Conservation (phyloP, 2,888 invertebrate species). For the Andrena camellia region DNA sequence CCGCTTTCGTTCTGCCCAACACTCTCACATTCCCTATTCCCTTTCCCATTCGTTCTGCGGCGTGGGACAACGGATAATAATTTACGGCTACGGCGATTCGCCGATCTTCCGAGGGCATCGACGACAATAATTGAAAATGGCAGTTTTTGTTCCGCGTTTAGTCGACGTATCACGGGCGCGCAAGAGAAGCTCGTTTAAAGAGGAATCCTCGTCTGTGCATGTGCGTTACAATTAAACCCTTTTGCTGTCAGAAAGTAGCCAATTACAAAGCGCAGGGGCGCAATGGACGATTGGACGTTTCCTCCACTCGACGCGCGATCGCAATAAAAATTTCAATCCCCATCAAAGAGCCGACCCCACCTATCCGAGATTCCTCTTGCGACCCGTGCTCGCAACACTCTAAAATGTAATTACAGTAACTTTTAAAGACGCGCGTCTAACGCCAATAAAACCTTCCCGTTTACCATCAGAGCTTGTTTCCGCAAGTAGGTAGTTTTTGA, state of each 20-base stretch:
- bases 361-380: constrained; percentile 17
- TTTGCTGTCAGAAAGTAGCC: neutral
- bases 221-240: constrained; percentile 33
- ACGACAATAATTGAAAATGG: constrained; percentile 50
- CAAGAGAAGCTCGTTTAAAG: constrained; percentile 25
- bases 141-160: constrained; percentile 45
- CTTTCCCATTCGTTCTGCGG: constrained; percentile 44
- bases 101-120: constrained; percentile 36
- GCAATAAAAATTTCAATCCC: constrained; percentile 20
- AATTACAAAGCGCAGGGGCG: neutral
- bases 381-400: constrained; percentile 16
- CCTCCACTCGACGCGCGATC: neutral
- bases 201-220: constrained; percentile 18
- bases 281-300: neutral
- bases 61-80: constrained; percentile 42
- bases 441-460: constrained; percentile 27
- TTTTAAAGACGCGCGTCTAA: constrained; percentile 20
- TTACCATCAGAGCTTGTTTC: constrained; percentile 14
- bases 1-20: constrained; percentile 48
- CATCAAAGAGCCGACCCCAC: constrained; percentile 1
- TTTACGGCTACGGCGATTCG: constrained; percentile 28
- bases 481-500: constrained; percentile 8
- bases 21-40: constrained; percentile 32
- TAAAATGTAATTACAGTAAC: constrained; percentile 22
- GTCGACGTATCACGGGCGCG: constrained; percentile 32